phyloP scores from a whole-genome alignment of 2,113 vertebrate genomes.

The Candoia aspera region DNA sequence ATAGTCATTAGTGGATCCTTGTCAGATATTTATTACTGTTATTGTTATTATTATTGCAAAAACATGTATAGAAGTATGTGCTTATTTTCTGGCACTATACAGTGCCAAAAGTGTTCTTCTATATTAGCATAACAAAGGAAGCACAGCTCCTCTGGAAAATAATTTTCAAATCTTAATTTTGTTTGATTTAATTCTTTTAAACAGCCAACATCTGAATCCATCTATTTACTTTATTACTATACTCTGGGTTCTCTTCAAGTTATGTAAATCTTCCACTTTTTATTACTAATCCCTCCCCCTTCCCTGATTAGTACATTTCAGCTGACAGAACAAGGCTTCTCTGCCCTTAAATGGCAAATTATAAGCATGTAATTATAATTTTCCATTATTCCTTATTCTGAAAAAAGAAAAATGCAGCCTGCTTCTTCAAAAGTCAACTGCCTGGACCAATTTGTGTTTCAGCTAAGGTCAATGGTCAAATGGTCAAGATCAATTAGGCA shows the following conservation, averaged over 20 bases:
- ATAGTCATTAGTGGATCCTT: background rate
- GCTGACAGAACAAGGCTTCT: background rate
- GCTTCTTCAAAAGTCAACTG: background rate
- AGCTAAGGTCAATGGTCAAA: background rate
- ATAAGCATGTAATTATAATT: background rate
- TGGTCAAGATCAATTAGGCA: too few relatives aligned
- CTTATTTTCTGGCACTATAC: background rate
- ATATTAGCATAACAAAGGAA: constrained; percentile 31
- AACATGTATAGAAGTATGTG: background rate
- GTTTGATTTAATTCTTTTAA: constrained; percentile 29
- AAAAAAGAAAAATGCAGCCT: background rate
- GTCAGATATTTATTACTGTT: background rate
- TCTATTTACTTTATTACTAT: constrained; percentile 16
- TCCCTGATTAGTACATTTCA: background rate
- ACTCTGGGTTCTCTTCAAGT: background rate
- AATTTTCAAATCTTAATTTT: constrained; percentile 13
- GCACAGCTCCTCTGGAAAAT: constrained; percentile 23
- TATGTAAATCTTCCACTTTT: background rate
- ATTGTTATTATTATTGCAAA: background rate
- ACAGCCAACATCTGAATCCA: constrained; percentile 24
- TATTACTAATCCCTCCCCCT: background rate
- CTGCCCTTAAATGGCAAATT: background rate
- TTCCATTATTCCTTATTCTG: background rate
- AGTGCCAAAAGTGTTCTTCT: background rate
- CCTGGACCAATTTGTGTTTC: background rate